Evolutionary conservation across 2,888 invertebrate species (phyloP), one percentile per base, ranked within the genome.

Genomic region (Acrobasis repandana): DNA sequence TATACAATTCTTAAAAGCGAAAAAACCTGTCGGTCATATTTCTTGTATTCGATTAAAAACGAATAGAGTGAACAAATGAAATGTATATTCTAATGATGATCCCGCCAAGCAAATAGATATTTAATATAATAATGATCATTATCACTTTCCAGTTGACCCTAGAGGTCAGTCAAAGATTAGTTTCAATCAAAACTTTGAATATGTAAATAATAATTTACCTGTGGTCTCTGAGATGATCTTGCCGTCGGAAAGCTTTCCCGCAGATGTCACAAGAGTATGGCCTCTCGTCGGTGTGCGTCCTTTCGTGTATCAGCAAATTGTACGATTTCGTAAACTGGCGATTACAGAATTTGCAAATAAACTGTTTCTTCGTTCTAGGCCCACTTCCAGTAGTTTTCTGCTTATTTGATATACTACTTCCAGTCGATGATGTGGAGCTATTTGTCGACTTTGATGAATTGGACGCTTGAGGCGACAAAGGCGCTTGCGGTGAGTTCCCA

Each of bases 201-300:
- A 56, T 59, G 34, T 62, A 6, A 54, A 54, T 52, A 34, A 48
- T 60, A 67, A 65, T 72, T 93, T 93, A 97, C 97, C 97, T 96
- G 93, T 98, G 98, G 91, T 98, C 98, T 85, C 98, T 93, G 14
- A 98, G 94, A 88, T 98, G 98, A 92, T 99, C 99, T 93, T 99
- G 99, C 82, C 99, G 94, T 77, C 99, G 94, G 93, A 99, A 99
- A 50, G 98, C 98, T 90, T 99, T 99, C 63, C 97, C 97, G 86
- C 99, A 99, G 75, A 99, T 97, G 90, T 99, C 99, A 93, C 99
- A 99, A 16, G 97, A 97, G 86, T 98, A 99, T 0, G 99, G 99
- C 68, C 99, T 92, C 89, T 99, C 99, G 83, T 99, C 98, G 46
- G 99, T 99, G 83, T 99, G 99, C 16, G 99, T 99, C 80, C 98